phyloP scores from a whole-genome alignment of 1,140 invertebrate genomes.

The Spodoptera litura region DNA sequence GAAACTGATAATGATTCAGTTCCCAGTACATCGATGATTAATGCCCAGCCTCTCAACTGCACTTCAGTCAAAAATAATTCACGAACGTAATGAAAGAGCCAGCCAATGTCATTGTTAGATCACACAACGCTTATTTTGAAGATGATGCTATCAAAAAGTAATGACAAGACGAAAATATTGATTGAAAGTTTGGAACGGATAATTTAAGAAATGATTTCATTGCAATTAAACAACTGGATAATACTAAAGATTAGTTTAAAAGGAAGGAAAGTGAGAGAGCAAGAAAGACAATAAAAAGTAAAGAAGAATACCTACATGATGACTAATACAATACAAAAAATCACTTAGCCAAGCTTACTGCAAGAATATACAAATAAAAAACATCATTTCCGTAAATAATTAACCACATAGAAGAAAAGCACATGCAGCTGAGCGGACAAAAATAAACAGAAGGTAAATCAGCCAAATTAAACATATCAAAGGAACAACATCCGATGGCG shows the following conservation, averaged over 20 bases:
- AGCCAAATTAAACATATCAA: not conserved
- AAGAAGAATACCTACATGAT: too few relatives aligned
- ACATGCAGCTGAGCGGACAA: not conserved
- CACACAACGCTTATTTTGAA: constrained; percentile 1
- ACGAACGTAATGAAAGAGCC: constrained; percentile 37
- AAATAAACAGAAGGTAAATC: not conserved
- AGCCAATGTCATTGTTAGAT: constrained; percentile 41
- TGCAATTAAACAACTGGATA: too few relatives aligned
- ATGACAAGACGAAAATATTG: too few relatives aligned
- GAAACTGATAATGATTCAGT: constrained; percentile 24
- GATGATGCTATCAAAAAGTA: constrained; percentile 32
- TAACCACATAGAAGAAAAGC: not conserved
- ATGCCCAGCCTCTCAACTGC: constrained; percentile 17
- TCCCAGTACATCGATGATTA: constrained; percentile 37
- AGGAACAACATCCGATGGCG: constrained; percentile 22
- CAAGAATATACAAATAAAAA: too few relatives aligned
- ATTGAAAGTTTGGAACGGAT: too few relatives aligned
- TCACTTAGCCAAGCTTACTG: too few relatives aligned
- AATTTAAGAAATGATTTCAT: too few relatives aligned
- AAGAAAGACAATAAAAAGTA: too few relatives aligned
- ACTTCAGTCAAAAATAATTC: constrained; percentile 44
- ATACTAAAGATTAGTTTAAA: too few relatives aligned
- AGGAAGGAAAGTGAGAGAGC: too few relatives aligned
- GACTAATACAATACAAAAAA: too few relatives aligned
- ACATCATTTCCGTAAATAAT: too few relatives aligned